Base-by-base conservation (phyloP, 2,113 vertebrate genomes). In the Acrocephalus arundinaceus region DNA sequence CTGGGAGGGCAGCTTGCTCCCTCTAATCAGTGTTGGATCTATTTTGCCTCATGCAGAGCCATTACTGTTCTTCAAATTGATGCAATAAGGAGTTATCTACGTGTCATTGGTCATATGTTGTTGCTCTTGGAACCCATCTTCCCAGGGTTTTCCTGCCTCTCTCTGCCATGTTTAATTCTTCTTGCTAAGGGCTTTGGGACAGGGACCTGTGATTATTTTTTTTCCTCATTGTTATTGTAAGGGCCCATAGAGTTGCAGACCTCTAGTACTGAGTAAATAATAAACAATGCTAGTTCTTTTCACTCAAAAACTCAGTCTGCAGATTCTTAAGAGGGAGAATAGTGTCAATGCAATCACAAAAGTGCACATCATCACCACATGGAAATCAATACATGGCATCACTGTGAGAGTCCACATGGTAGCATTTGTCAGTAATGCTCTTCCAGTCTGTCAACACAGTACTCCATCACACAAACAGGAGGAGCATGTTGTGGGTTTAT, bases 351-450 rank as follows among this genome's bases (percentile, higher is more conserved):
- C 76, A 81, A 94, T 96, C 62, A 3, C 88, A 88, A 68, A 96
- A 95, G 88, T 68, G 77, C 95, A 94, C 83, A 92, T 96, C 92
- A 94, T 81, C 95, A 85, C 94, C 96, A 94, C 88, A 96, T 90
- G 90, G 84, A 93, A 96, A 93, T 87, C 94, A 90, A 95, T 96
- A 61, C 80, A 68, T 75, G 88, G 92, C 92, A 93, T 92, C 65
- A 9, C 76, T 93, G 54, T 72, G 52, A 92, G 73, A 90, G 83
- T 90, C 87, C 96, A 89, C 94, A 96, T 95, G 83, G 93, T 90
- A 94, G 92, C 88, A 95, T 90, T 96, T 96, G 92, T 96, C 83
- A 96, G 92, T 88, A 94, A 90, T 93, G 92, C 87, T 94, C 88
- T 87, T 96, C 77, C 92, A 96, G 79, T 86, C 92, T 96, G 94